Evolutionary conservation across 1,140 invertebrate genomes (phyloP), one percentile per base, ranked within the genome.

Genomic region (Aradophagus sp.): DNA sequence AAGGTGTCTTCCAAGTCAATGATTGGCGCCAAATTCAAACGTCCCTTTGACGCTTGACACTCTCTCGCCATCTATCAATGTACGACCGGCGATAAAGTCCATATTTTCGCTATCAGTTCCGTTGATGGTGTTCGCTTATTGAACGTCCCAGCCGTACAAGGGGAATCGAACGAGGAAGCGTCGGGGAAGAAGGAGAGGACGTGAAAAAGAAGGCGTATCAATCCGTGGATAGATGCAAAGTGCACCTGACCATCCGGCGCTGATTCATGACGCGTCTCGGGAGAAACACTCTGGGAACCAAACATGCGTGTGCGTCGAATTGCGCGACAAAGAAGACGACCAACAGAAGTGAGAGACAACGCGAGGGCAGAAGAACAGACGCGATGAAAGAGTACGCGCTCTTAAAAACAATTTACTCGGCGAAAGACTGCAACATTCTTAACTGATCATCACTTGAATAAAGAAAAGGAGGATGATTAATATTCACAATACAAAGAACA

Each of bases 241-340:
- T 27, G 44, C 72, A 59, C 50, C 38, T 70, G 61, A 62, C 35
- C 50, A 36, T 56, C 48, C 48, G 45, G 61, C 59, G 38, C 61
- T 70, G 72, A 74, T 70, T 70, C 72, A 74, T 63, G 72, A 52
- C 50, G 48, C 66, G 53, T 35, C 67, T 32, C 8, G 20, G 12
- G 27, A 63, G 62, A 66, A 59, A 67, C 62, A 61, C 50, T 41
- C 73, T 67, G 70, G 63, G 67, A 74, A 74, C 17, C 29, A 70
- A 70, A 63, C 53, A 55, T 55, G 55, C 42, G 66, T 62, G 56
- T 41, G 41, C 56, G 34, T 26, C 1, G 32, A 27, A 26, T 35
- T n/a, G 63, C 10, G 31, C 36, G 36, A 62, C 17, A 50, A 36
- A 47, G 42, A 52, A 13, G 6, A 35, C 15, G 23, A 59, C n/a